These are phyloP conservation scores for Teleogryllus oceanicus DNA, from an alignment of 2,888 invertebrate species.

Conservation along the genomic window DNA sequence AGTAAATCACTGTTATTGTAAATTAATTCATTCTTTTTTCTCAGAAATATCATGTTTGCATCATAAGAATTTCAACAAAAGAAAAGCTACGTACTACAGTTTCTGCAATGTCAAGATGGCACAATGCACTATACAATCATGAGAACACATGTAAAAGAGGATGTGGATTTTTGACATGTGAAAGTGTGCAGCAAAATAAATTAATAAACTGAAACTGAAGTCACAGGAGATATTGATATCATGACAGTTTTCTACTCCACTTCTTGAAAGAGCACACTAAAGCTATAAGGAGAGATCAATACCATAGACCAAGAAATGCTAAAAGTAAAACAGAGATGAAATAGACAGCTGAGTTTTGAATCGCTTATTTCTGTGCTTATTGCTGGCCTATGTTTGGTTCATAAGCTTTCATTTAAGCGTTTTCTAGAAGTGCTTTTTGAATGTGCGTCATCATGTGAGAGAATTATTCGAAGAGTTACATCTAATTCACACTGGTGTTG, in stretches of 20 bases:
- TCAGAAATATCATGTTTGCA: too few species aligned
- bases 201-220: background rate
- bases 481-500: too few species aligned
- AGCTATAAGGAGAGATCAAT: background rate
- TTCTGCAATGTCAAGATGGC: background rate
- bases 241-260: background rate
- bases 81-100: background rate
- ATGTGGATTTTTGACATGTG: background rate
- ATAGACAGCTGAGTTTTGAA: slow-evolving; percentile 4
- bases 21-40: too few species aligned
- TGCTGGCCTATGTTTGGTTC: background rate
- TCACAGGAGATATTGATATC: background rate
- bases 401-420: background rate
- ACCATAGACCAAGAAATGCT: background rate
- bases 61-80: too few species aligned
- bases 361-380: background rate
- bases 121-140: background rate
- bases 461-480: too few species aligned
- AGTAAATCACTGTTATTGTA: too few species aligned
- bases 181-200: slow-evolving; percentile 2
- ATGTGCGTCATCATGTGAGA: too few species aligned
- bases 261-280: slow-evolving; percentile 18
- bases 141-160: slow-evolving; percentile 11
- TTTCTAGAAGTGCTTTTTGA: too few species aligned
- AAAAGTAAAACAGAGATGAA: background rate